Evolutionary conservation across 2,888 invertebrate genomes (phyloP).

Genomic region (Pachliopta kotzebuea): DNA sequence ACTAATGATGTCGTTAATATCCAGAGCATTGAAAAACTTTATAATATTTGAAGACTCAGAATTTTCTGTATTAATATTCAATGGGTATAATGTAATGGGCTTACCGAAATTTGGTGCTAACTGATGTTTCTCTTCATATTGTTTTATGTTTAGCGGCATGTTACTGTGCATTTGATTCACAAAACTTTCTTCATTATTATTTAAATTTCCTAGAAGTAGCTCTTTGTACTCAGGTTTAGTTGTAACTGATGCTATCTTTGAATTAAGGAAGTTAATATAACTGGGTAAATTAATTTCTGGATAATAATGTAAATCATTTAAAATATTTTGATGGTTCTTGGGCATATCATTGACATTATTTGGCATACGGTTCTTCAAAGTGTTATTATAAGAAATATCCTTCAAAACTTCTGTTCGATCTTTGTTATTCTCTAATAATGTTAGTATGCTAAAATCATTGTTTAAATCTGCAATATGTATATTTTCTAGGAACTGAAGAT

Average conservation of each 20-base stretch:
- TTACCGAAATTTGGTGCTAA: not conserved
- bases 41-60: not conserved
- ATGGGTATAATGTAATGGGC: not conserved
- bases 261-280: not conserved
- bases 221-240: not conserved
- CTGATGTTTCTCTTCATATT: slow-evolving; percentile 1
- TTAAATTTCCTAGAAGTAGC: not conserved
- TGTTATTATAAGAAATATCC: slow-evolving; percentile 2
- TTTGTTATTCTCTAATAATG: not conserved
- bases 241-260: not conserved
- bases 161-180: not conserved
- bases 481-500: slow-evolving; percentile 9
- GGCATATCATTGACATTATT: not conserved
- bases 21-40: not conserved
- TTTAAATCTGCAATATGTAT: slow-evolving; percentile 5
- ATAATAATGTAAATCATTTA: slow-evolving; percentile 5
- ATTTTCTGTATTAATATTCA: not conserved
- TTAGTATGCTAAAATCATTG: slow-evolving; percentile 1
- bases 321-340: not conserved
- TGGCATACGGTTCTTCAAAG: not conserved
- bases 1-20: not conserved
- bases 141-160: not conserved
- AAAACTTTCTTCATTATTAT: not conserved
- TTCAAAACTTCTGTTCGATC: slow-evolving; percentile 6
- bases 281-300: not conserved